Evolutionary conservation across 2,113 vertebrate genomes (phyloP).

Genomic region (Edolisoma coerulescens): DNA sequence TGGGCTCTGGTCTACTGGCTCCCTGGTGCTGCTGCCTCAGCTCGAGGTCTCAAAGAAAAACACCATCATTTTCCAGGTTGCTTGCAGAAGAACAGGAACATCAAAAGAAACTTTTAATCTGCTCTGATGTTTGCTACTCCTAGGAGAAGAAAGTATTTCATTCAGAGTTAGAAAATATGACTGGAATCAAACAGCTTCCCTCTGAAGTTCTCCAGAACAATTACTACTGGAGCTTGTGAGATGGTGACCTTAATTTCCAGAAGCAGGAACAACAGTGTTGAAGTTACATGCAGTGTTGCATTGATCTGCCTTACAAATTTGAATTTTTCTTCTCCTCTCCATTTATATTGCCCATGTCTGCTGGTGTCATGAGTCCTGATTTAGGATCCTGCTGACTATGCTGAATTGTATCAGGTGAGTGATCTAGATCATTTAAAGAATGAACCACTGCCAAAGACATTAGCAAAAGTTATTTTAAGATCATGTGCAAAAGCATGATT

Average conservation of each 20-base stretch:
- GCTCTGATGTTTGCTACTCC: neutral
- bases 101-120: constrained; percentile 13
- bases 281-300: neutral
- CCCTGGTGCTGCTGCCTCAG: neutral
- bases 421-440: neutral
- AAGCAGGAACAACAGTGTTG: neutral
- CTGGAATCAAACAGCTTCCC: neutral
- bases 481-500: neutral
- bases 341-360: neutral
- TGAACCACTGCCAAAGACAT: neutral
- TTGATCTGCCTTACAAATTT: neutral
- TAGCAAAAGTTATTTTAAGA: neutral
- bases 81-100: neutral
- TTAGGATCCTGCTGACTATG: neutral
- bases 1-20: neutral
- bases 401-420: neutral
- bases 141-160: neutral
- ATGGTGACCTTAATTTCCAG: neutral
- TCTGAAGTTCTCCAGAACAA: neutral
- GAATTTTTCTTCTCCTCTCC: neutral
- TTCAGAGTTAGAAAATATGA: neutral
- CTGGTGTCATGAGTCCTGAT: neutral
- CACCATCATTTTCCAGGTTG: neutral
- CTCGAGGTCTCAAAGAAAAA: neutral
- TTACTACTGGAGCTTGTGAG: neutral